Evolutionary conservation across 2,888 invertebrate genomes (phyloP), one percentile per base, ranked within the genome.

Genomic region (Trichopria drosophilae): DNA sequence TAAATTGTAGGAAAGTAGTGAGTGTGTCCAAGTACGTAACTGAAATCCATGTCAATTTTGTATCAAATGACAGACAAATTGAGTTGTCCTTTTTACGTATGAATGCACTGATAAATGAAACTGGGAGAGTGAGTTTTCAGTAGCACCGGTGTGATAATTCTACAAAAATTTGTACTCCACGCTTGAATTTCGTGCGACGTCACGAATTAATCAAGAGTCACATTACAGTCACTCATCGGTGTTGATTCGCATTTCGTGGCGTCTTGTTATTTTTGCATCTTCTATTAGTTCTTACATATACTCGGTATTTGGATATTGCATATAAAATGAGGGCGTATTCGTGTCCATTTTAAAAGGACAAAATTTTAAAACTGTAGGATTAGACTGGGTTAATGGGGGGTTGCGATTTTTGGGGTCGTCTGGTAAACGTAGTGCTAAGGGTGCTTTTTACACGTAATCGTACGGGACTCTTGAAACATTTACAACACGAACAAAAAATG

Each of bases 201-300:
- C 53, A 58, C 55, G 52, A 58, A 52, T 53, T 47, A 53, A 53
- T 53, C 53, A 53, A 47, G 55, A 56, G 53, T 56, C 48, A 53
- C 53, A 55, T 53, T 52, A 56, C 51, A 52, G 52, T 49, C 52
- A 43, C 56, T 52, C 41, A 16, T n/a, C n/a, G 46, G 50, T 50
- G 53, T 52, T 56, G 53, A 15, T 51, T 51, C 44, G 47, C 51
- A 39, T 41, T 51, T 58, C 39, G 47, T 52, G 28, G 20, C 42
- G 22, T 32, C 16, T 48, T 51, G 34, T 34, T 22, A 44, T 45
- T 53, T 23, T 51, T 45, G 45, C 42, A 51, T 48, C 39, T 54
- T 47, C 51, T n/a, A 15, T 43, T 31, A 18, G 22, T 26, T 39
- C 24, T 37, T 36, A 28, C 26, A 37, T 36, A 37, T 37, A 24